Evolutionary conservation across 2,113 vertebrate species (phyloP).

Genomic region (Phycodurus eques): DNA sequence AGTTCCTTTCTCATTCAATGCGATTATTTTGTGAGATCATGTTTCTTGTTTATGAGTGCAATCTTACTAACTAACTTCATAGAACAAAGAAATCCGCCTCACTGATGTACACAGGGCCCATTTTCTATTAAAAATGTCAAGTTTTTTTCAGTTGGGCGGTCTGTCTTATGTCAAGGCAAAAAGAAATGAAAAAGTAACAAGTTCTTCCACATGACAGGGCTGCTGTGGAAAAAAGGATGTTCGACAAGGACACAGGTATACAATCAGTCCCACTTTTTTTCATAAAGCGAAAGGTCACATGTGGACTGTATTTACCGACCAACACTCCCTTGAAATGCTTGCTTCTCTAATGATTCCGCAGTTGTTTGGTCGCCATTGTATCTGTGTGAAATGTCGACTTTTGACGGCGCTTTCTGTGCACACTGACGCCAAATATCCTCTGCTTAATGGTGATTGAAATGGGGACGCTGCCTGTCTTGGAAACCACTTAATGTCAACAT

Average conservation of each 20-base stretch:
- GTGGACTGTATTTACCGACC: conserved; percentile 54
- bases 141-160: not conserved
- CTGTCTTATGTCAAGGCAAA: conserved; percentile 23
- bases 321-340: conserved; percentile 43
- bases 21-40: not conserved
- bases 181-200: conserved; percentile 34
- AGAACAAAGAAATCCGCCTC: not conserved
- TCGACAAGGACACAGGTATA: conserved; percentile 58
- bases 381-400: conserved; percentile 54
- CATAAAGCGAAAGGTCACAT: conserved; percentile 50
- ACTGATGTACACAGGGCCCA: not conserved
- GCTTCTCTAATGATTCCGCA: conserved; percentile 70
- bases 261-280: conserved; percentile 29
- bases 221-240: conserved; percentile 41
- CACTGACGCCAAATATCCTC: conserved; percentile 63
- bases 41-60: not conserved
- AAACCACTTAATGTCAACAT: conserved; percentile 79
- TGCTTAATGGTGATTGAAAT: conserved; percentile 78
- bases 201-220: conserved; percentile 41
- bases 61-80: not conserved
- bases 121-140: not conserved
- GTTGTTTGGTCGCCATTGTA: conserved; percentile 61
- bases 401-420: conserved; percentile 54
- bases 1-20: not conserved
- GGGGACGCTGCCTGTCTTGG: conserved; percentile 68